These are phyloP conservation scores for Alaudala cheleensis DNA, from an alignment of 2,113 vertebrate species.

Conservation along the genomic window DNA sequence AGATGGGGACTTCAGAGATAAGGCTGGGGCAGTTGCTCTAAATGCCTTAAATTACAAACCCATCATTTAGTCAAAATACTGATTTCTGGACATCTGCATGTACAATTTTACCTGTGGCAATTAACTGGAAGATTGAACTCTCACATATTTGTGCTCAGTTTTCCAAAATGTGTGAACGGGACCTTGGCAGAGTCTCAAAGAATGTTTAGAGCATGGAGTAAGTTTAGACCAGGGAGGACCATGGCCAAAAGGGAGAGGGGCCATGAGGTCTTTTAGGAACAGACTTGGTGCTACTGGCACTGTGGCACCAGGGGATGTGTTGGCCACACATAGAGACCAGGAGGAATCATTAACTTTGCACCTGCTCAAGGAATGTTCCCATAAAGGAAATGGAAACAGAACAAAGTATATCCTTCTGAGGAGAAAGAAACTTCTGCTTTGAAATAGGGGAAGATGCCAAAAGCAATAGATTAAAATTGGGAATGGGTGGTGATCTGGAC, in stretches of 20 bases:
- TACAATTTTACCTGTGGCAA: background rate
- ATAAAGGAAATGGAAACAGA: background rate
- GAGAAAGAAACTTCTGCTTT: background rate
- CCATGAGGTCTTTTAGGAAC: background rate
- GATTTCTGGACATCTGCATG: background rate
- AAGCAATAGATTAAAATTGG: background rate
- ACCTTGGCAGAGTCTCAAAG: background rate
- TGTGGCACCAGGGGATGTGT: background rate
- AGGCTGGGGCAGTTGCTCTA: background rate
- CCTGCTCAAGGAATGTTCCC: background rate
- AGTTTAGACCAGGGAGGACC: background rate
- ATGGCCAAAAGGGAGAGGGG: background rate
- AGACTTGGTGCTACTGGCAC: background rate
- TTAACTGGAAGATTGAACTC: background rate
- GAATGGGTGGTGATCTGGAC: background rate
- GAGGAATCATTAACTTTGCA: background rate
- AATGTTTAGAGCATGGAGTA: background rate
- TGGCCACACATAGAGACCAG: background rate
- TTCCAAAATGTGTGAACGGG: fast-evolving
- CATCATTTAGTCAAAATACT: background rate
- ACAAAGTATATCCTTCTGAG: background rate
- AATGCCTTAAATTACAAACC: background rate
- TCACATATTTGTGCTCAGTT: background rate
- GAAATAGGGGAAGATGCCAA: background rate
- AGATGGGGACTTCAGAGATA: background rate